Base-by-base conservation (phyloP, 2,888 invertebrate genomes). In the Orthosia cruda region DNA sequence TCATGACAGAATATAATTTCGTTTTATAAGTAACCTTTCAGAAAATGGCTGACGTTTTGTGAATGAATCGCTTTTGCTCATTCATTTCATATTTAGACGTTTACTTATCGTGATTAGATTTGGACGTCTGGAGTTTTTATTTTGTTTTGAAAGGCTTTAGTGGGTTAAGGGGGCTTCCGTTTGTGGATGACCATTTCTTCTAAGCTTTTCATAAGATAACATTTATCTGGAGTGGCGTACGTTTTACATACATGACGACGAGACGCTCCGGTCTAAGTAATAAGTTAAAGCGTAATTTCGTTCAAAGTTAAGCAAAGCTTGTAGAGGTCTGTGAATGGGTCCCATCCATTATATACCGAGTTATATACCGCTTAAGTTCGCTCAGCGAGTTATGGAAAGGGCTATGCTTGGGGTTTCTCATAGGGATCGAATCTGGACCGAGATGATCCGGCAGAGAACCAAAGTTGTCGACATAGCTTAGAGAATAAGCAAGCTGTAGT, bases 31-130 rank as follows among this genome's bases (percentile, higher is more conserved):
- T 81, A 89, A 88, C 91, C 90, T 89, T 87, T 88, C 79, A 89
- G 82, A 91, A 93, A 94, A 95, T 93, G 93, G 93, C 90, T 77
- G 91, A 80, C 86, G 89, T 89, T 91, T 95, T 91, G 95, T 96
- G 96, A 96, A 96, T 96, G 96, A 92, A 93, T 83, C 84, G 74
- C 77, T 89, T 90, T 90, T 85, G 84, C 86, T 89, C 95, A 96
- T 96, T 96, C 94, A 95, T 92, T 93, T 92, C 58, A 91, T 93
- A 92, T 93, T 93, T 93, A 49, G 66, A 73, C 72, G 65, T 73
- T 78, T 61, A 74, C 75, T 77, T 86, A 71, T n/a, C 62, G 66
- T 73, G 63, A 83, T 94, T 94, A 92, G 91, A 89, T 84, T 62
- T 32, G 26, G 18, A 71, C 64, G 64, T 61, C 45, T 68, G 12